These are phyloP conservation scores for Gracilinanus agilis DNA, from an alignment of 2,113 vertebrate species.

Conservation along the genomic window DNA sequence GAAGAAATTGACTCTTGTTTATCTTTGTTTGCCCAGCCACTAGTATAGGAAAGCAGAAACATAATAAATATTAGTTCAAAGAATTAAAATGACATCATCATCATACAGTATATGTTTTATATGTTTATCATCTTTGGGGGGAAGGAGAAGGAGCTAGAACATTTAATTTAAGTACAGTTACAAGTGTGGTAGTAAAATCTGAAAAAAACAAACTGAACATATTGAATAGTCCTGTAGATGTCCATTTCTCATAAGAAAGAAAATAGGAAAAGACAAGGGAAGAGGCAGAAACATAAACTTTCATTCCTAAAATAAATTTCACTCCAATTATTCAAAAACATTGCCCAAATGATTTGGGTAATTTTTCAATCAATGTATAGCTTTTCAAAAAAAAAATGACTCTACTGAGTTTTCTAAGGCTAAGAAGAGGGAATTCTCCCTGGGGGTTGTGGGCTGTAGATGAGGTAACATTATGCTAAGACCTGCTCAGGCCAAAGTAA, in stretches of 20 bases:
- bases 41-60: not conserved
- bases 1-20: not conserved
- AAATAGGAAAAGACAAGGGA: not conserved
- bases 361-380: constrained; percentile 1
- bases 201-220: not conserved
- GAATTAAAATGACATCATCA: not conserved
- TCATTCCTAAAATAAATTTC: not conserved
- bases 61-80: not conserved
- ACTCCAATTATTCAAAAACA: not conserved
- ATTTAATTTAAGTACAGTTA: not conserved
- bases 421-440: not conserved
- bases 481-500: constrained; percentile 59
- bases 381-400: not conserved
- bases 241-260: not conserved
- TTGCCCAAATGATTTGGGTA: not conserved
- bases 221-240: not conserved
- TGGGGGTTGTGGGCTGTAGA: constrained; percentile 34
- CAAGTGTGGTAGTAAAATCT: not conserved
- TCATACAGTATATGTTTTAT: not conserved
- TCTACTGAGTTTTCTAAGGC: not conserved
- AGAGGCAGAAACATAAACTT: not conserved
- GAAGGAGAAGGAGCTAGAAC: not conserved
- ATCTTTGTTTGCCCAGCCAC: not conserved
- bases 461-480: not conserved
- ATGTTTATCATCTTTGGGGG: not conserved